Evolutionary conservation across 1,140 invertebrate genomes (phyloP), one percentile per base, ranked within the genome.

Genomic region (Drosophila rhopaloa): DNA sequence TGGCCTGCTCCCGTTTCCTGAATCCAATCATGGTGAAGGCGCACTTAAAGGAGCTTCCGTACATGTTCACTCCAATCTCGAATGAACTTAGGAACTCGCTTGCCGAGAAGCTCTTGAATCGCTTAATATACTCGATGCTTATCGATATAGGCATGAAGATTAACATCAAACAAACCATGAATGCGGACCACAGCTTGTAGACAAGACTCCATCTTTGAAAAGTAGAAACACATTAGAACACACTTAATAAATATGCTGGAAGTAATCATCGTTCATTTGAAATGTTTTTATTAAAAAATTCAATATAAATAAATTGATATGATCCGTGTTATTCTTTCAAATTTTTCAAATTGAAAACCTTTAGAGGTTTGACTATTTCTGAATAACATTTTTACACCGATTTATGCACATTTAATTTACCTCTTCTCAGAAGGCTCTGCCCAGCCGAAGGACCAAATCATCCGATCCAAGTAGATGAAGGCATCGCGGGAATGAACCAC

Each of bases 41-140:
- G 13, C 59, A 37, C 43, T 86, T 86, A 1, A 82, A 16, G 44
- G 76, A 66, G 5, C 53, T 66, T 2, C 83, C 83, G 1, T 76
- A 61, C 2, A 72, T 62, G 9, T 88, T 79, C 0, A 81, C 37
- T 0, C n/a, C 11, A 13, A 79, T 55, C 29, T 76, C 66, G 0
- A 86, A 11, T 1, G 83, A 88, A 16, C 79, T 88, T 7, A 88
- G 53, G 10, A 88, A 88, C 32, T 89, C 71, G 0, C 53, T 50
- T 0, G 71, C 67, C 6, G 83, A 70, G 24, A 86, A 86, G 35
- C 47, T 62, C 0, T 32, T 44, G 0, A 88, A 54, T 1, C 73
- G 56, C 32, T 67, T 44, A 2, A 75, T 7, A 6, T 84, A 83
- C 32, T 77, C 79, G 0, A 55, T 9, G 5, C 55, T 1, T 8